Evolutionary conservation across 2,797 vertebrate species (phyloP).

Genomic region (Dipus sagitta): DNA sequence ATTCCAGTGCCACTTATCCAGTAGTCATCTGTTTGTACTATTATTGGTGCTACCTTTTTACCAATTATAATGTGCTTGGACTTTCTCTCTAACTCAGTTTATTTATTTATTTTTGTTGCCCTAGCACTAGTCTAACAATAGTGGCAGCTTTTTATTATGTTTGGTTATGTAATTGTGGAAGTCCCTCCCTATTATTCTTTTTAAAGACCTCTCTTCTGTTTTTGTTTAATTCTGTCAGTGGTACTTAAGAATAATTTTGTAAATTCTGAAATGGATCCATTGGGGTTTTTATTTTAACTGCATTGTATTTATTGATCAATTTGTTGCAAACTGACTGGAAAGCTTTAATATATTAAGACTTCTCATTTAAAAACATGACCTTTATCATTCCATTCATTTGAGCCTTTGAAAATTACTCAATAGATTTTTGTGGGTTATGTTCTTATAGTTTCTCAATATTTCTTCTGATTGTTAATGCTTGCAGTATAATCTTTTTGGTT

Average conservation of each 20-base stretch:
- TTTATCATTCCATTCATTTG: not conserved
- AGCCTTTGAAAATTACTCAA: not conserved
- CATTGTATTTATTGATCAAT: constrained; percentile 62
- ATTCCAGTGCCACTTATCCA: not conserved
- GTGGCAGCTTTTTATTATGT: not conserved
- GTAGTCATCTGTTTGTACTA: not conserved
- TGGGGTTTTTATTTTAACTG: constrained; percentile 69
- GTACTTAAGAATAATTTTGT: constrained; percentile 49
- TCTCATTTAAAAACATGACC: not conserved
- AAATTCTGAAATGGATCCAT: constrained; percentile 34
- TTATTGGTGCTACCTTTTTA: not conserved
- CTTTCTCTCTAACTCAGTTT: not conserved
- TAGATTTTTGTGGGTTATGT: constrained; percentile 44
- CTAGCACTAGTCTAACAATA: not conserved
- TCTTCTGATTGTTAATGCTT: constrained; percentile 50
- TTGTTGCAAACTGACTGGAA: constrained; percentile 1
- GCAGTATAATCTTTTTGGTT: not conserved
- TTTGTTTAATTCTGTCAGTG: constrained; percentile 67
- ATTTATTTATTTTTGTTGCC: not conserved
- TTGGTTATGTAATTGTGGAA: constrained; percentile 37
- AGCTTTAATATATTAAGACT: constrained; percentile 53
- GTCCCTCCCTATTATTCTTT: constrained; percentile 12
- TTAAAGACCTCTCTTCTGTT: constrained; percentile 34
- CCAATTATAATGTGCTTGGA: not conserved
- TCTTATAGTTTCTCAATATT: constrained; percentile 30